These are phyloP conservation scores for Trichogramma evanescens DNA, from an alignment of 2,888 invertebrate species.

Conservation along the genomic window DNA sequence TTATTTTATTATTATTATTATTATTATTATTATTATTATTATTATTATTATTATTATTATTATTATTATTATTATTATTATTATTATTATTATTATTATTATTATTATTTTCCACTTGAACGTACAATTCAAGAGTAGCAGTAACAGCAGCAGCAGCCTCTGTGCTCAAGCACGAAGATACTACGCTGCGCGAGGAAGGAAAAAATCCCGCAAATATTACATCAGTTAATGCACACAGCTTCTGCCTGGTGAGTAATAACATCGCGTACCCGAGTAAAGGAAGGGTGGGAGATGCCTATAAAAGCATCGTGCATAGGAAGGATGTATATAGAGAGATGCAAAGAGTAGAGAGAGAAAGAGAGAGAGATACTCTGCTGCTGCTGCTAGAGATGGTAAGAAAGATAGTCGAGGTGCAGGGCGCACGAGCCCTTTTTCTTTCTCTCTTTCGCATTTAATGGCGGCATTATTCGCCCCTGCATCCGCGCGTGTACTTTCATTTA, in stretches of 20 bases:
- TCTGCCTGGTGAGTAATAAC: not conserved
- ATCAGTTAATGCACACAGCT: not conserved
- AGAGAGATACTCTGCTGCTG: not conserved
- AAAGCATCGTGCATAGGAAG: conserved; percentile 2
- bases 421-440: not conserved
- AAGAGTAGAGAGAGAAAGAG: not conserved
- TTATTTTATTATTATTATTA: too few species aligned
- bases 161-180: not conserved
- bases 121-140: too few species aligned
- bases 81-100: too few species aligned
- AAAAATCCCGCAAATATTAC: not conserved
- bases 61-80: too few species aligned
- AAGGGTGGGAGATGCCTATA: not conserved
- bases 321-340: not conserved
- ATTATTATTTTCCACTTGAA: too few species aligned
- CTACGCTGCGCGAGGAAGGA: not conserved
- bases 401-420: conserved; percentile 7
- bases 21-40: too few species aligned
- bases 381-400: conserved; percentile 12
- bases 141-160: too few species aligned
- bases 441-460: conserved; percentile 20
- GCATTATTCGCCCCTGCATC: conserved; percentile 28
- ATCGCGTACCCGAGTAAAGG: conserved; percentile 5
- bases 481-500: conserved; percentile 24
- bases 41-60: too few species aligned